Percentiles rank a stretch among this genome's conserved stretches.
Evolutionary conservation across 2,797 vertebrate genomes (phyloP).

Genomic region (Darevskia nairensis): DNA sequence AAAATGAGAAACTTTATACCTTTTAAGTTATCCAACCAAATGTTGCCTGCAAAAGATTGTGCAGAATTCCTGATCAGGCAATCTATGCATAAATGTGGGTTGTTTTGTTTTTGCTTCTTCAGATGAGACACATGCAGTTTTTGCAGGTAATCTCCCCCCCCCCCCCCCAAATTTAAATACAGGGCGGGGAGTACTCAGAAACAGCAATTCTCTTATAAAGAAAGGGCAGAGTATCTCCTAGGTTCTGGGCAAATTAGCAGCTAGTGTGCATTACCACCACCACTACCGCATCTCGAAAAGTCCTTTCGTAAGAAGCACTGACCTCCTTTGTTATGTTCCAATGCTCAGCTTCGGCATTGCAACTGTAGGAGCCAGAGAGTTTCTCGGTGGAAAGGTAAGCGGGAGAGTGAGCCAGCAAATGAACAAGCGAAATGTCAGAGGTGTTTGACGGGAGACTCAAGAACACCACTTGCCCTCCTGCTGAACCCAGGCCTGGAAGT

Average conservation of each 20-base stretch:
- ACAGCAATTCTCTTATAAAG: not conserved
- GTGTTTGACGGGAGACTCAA: not conserved
- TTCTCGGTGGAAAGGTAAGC: not conserved
- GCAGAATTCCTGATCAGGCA: not conserved
- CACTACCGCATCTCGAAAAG: not conserved
- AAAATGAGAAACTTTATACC: not conserved
- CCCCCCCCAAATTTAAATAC: not conserved
- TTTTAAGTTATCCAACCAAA: not conserved
- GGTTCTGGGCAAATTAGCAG: not conserved
- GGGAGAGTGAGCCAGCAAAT: not conserved
- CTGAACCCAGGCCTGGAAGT: slow-evolving; percentile 20
- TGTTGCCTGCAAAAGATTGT: not conserved
- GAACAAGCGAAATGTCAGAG: not conserved
- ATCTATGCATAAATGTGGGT: not conserved
- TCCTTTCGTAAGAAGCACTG: not conserved
- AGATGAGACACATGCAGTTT: not conserved
- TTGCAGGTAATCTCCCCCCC: not conserved
- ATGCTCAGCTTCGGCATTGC: not conserved
- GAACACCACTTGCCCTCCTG: slow-evolving; percentile 17
- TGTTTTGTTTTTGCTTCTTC: not conserved
- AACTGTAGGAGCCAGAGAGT: not conserved
- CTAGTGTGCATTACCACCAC: not conserved
- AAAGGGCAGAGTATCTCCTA: not conserved
- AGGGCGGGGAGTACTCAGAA: not conserved
- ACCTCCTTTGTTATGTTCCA: not conserved